Evolutionary conservation across 2,888 invertebrate species (phyloP), one percentile per base, ranked within the genome.

Genomic region (Cryptus viduatorius): DNA sequence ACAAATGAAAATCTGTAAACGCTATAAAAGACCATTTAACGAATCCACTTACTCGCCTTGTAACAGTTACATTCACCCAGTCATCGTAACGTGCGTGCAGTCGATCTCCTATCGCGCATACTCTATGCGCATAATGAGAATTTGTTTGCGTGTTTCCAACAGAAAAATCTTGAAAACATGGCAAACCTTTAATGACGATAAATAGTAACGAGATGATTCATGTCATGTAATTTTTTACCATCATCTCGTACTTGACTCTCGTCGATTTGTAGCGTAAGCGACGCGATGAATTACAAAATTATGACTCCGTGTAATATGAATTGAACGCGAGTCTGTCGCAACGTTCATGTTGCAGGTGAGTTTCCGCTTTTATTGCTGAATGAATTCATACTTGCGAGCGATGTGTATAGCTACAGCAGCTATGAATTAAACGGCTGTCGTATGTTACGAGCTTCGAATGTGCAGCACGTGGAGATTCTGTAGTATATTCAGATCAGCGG

Each of bases 31-130:
- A 48, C 29, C 16, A 65, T 72, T n/a, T 56, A 16, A 14, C 10
- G 24, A 59, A 14, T 16, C 16, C 37, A 50, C 59, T 53, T 67
- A 56, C 59, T 83, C 42, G 59, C 83, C 72, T 83, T 76, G 83
- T 79, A 79, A 83, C 67, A 83, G 71, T 83, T 83, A n/a, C 48
- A 64, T 53, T 53, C 53, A 79, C n/a, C 64, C 50, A n/a, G 56
- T 71, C 37, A 24, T 24, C 14, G 19, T 29, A 48, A 48, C 48
- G 3, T 12, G 12, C n/a, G n/a, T 3, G 4, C 48, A 12, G 14
- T 48, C 37, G 5, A 37, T 4, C 37, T 48, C 12, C 31, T n/a
- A 44, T 46, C 42, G 12, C 73, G 59, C 48, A 48, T 46, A 10
- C 10, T 31, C 16, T 44, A 71, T 71, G 69, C 79, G 46, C 59